Conservation (phyloP, 2,113 vertebrate species). For the Pseudorectes ferrugineus region DNA sequence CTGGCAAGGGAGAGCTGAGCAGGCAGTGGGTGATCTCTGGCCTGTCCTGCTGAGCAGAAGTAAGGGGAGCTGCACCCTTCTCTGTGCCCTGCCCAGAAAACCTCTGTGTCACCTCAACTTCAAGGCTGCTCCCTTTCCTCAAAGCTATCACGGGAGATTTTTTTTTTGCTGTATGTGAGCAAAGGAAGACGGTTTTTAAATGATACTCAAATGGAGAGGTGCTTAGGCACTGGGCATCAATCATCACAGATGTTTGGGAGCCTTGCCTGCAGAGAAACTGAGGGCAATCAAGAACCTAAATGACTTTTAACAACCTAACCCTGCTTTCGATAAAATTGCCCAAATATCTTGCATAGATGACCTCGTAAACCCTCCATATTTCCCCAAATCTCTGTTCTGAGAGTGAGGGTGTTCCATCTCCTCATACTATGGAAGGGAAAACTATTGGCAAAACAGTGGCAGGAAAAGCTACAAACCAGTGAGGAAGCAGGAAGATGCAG, state of each 20-base stretch:
- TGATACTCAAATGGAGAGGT: neutral
- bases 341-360: neutral
- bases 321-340: neutral
- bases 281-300: neutral
- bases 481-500: neutral
- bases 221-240: neutral
- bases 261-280: neutral
- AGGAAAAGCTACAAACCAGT: neutral
- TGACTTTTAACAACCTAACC: neutral
- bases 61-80: neutral
- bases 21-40: neutral
- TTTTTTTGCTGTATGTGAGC: neutral
- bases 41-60: neutral
- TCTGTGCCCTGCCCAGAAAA: neutral
- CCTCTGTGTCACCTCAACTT: neutral
- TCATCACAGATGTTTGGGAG: neutral
- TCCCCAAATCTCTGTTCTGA: neutral
- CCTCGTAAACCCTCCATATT: neutral
- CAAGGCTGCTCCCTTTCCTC: neutral
- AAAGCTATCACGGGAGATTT: fast-evolving
- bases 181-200: neutral
- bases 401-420: neutral
- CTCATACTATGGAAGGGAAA: neutral
- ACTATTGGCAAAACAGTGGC: neutral
- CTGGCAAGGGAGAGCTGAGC: neutral